Base-by-base conservation (phyloP, 1,140 invertebrate species). In the Aphaenogaster floridana region DNA sequence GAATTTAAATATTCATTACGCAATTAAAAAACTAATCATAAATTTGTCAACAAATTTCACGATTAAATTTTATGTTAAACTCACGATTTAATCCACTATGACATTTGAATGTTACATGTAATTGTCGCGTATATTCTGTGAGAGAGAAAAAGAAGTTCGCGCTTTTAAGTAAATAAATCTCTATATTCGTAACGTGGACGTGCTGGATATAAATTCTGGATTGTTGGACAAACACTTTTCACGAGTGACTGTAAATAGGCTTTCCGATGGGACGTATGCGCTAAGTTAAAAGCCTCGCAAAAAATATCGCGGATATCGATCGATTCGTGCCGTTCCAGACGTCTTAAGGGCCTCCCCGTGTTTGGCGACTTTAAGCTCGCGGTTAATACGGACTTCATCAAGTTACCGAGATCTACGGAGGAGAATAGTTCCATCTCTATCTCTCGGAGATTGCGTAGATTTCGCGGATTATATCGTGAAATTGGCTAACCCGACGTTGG, bases 391-490 rank as follows among this genome's bases (percentile, higher is more conserved):
- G 80, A 88, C 88, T 91, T 92, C 87, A 93, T 92, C 90, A 92
- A 88, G 85, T 89, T 91, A 91, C 86, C 88, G 86, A 88, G 90
- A 91, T 89, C 87, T 69, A 61, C 48, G 77, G 64, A 88, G 88
- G 66, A 77, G 88, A 86, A 69, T 72, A 39, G 36, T 17, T n/a
- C 36, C n/a, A 36, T 39, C 17, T 9, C 63, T 17, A 36, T 15
- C 42, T 69, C 39, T 48, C 34, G 81, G 88, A 92, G 87, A 93
- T 93, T 93, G 91, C 88, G 86, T 85, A 86, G 86, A 89, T 89
- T 88, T 89, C 79, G 81, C 88, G 90, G 90, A 93, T 94, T 92
- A 94, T 93, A 87, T 92, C 92, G 91, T 91, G 78, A 92, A 93
- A 93, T 94, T 93, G 90, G 93, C 89, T 92, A 90, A 88, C 79